Evolutionary conservation across 2,888 invertebrate species (phyloP), one percentile per base, ranked within the genome.

Genomic region (Lycia hirtaria): DNA sequence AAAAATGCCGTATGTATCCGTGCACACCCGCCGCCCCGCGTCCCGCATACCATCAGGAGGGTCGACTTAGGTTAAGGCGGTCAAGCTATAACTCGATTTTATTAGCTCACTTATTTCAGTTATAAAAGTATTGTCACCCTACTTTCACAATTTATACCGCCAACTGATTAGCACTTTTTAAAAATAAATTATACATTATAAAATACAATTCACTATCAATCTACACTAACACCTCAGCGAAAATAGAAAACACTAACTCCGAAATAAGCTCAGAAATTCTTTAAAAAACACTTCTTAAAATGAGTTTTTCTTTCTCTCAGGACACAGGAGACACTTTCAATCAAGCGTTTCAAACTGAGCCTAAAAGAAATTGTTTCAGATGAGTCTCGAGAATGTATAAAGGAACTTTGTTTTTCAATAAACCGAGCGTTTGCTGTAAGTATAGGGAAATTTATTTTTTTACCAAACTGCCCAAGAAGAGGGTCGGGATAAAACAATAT

Each of bases 401-500:
- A 41, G 28, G 26, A 41, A 26, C 15, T 41, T 41, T 33, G 45
- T 45, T 45, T 45, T 45, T 45, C 33, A 45, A 45, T 45, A 45
- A 45, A 33, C 45, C 33, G 33, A 30, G 22, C 19, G 19, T 32
- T 44, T 33, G 14, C 45, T 22, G 22, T 33, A n/a, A n/a, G n/a
- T n/a, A n/a, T n/a, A n/a, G n/a, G n/a, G n/a, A n/a, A n/a, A n/a
- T n/a, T n/a, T n/a, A n/a, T n/a, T n/a, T n/a, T n/a, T n/a, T n/a
- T n/a, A n/a, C n/a, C n/a, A n/a, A n/a, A n/a, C n/a, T n/a, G n/a
- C n/a, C n/a, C n/a, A n/a, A n/a, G n/a, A n/a, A n/a, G n/a, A n/a
- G n/a, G n/a, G n/a, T n/a, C n/a, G n/a, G n/a, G n/a, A n/a, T n/a
- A n/a, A n/a, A n/a, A n/a, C n/a, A n/a, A n/a, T n/a, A n/a, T n/a